Evolutionary conservation across 2,888 invertebrate species (phyloP), one percentile per base, ranked within the genome.

Genomic region (Aspidiotus rigidus): DNA sequence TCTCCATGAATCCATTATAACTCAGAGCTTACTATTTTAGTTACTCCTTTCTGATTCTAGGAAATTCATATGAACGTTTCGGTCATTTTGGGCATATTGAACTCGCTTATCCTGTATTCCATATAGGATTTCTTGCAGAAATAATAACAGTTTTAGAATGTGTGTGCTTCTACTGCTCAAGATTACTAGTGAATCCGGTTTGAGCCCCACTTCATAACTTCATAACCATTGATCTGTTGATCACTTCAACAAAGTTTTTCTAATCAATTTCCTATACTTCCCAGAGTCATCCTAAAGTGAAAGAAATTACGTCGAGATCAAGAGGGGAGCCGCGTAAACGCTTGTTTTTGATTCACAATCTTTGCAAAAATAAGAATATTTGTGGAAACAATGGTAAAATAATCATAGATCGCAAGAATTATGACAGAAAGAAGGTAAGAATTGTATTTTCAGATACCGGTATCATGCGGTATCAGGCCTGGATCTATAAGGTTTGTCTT

Each of bases 81-180:
- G 99, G 99, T 2, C 99, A 99, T 80, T 99, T 99, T 81, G 99
- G 97, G 6, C 99, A 99, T 78, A 90, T 99, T 75, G 97, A 99
- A 79, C 81, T 99, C 73, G 90, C 97, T 0, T 99, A 99, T 79
- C 99, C 99, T 17, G 99, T 99, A 0, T 99, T 93, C 79, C 98
- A 99, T 78, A 90, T 97, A 77, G 98, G 97, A 53, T 99, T 98
- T 77, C 84, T 99, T 64, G 93, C 94, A 49, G 99, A 99, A 81
- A 92, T 92, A 0, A 93, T 99, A 73, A 99, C 99, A 81, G 86
- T 96, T 71, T 80, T 99, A 15, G 83, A 99, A 79, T 99, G 99
- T 80, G 97, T 99, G 28, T 99, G 99, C 78, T 99, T 97, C 79
- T 98, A 94, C 78, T 99, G 99, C 79, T 98, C 98, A 60, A 97